Conservation (phyloP, 2,797 vertebrate genomes). For the Enteromius radiatus region DNA sequence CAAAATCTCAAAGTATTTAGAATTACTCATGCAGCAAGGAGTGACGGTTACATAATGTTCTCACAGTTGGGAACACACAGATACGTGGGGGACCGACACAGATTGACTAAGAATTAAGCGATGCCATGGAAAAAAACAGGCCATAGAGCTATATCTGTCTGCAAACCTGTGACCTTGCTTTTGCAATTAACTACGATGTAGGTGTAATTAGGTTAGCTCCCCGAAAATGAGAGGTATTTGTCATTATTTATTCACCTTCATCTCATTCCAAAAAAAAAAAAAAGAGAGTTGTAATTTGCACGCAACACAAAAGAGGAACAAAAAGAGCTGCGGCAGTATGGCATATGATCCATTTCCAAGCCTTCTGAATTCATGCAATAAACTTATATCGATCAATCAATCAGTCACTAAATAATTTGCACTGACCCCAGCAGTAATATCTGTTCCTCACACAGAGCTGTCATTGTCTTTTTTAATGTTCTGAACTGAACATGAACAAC, state of each 20-base stretch:
- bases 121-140: constrained; percentile 26
- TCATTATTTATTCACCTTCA: neutral
- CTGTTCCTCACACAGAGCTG: neutral
- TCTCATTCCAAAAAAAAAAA: neutral
- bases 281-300: neutral
- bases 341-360: neutral
- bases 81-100: constrained; percentile 36
- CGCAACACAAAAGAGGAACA: neutral
- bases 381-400: neutral
- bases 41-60: constrained; percentile 36
- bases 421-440: neutral
- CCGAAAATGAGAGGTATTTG: neutral
- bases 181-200: neutral
- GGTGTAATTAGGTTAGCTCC: constrained; percentile 2
- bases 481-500: neutral
- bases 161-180: constrained; percentile 35
- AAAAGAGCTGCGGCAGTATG: neutral
- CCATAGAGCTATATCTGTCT: constrained; percentile 30
- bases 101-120: constrained; percentile 52
- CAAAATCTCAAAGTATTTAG: constrained; percentile 47
- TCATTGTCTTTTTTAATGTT: neutral
- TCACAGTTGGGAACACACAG: constrained; percentile 38
- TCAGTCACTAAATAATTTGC: neutral
- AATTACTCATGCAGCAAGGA: constrained; percentile 45
- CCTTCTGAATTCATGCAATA: neutral